A percentile compares a stretch with the other conserved stretches of the same genome.
These are phyloP conservation scores for Uria lomvia DNA, from an alignment of 2,113 vertebrate species.

Conservation along the genomic window DNA sequence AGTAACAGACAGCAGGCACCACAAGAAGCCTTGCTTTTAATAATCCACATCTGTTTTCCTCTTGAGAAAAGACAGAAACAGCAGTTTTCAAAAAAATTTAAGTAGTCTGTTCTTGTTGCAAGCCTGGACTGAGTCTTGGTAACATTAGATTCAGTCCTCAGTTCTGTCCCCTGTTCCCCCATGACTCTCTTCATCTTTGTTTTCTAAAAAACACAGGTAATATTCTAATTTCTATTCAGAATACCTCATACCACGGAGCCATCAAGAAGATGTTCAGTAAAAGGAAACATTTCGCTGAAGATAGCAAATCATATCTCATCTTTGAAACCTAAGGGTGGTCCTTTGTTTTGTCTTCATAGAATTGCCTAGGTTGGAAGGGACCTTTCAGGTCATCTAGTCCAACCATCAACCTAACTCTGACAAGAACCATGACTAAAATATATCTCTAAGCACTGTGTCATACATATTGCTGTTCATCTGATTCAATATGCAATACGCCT, in stretches of 20 bases:
- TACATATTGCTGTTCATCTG: background rate
- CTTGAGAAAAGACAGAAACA: background rate
- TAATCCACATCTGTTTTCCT: background rate
- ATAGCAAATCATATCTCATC: background rate
- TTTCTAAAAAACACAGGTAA: background rate
- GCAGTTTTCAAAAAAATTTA: background rate
- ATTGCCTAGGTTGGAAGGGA: no score
- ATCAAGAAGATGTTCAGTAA: background rate
- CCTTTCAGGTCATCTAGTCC: no score
- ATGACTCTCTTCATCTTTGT: background rate
- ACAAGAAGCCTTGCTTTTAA: background rate
- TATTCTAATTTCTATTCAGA: background rate
- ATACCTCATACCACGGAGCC: background rate
- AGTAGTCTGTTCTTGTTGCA: background rate
- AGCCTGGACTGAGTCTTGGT: background rate
- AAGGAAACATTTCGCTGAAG: background rate
- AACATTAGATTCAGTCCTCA: background rate
- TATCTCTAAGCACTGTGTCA: background rate
- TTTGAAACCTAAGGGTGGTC: background rate
- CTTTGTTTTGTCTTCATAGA: background rate
- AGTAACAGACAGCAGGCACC: background rate
- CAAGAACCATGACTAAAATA: no score
- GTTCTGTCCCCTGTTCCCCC: background rate
- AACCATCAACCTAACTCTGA: no score
- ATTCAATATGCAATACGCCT: background rate